Evolutionary conservation across 2,113 vertebrate species (phyloP).

Genomic region (Mormoops blainvillei): DNA sequence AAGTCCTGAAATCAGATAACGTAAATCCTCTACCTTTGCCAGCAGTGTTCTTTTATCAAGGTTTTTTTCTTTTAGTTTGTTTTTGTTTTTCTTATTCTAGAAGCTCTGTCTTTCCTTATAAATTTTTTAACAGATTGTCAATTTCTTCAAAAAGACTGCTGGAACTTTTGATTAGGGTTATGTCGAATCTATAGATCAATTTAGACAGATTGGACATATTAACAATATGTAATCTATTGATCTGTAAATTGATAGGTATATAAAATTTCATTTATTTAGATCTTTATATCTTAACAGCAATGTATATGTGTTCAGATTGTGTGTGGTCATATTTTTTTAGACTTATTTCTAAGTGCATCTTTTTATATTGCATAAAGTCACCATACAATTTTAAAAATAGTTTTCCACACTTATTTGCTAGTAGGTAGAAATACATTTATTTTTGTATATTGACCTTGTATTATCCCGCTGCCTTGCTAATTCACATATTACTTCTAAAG

Average conservation of each 20-base stretch:
- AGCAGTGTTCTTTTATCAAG: not conserved
- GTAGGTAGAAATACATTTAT: not conserved
- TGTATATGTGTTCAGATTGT: not conserved
- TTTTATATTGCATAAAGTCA: not conserved
- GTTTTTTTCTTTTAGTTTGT: not conserved
- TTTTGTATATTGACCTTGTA: not conserved
- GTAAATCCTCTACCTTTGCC: not conserved
- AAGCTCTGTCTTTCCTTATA: not conserved
- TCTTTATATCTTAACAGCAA: not conserved
- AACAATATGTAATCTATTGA: not conserved
- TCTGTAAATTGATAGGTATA: not conserved
- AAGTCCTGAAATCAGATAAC: not conserved
- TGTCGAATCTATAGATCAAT: not conserved
- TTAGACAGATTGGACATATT: not conserved
- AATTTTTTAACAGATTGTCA: not conserved
- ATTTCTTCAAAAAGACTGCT: not conserved
- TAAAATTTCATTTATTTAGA: not conserved
- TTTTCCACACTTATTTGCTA: not conserved
- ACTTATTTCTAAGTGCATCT: not conserved
- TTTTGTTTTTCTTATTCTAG: not conserved
- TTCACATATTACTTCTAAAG: not conserved
- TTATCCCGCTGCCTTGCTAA: not conserved
- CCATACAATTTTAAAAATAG: not conserved
- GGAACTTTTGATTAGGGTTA: not conserved
- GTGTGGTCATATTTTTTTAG: not conserved